Evolutionary conservation across 2,888 invertebrate species (phyloP), one percentile per base, ranked within the genome.

Genomic region (Lycocerus yunnanus): DNA sequence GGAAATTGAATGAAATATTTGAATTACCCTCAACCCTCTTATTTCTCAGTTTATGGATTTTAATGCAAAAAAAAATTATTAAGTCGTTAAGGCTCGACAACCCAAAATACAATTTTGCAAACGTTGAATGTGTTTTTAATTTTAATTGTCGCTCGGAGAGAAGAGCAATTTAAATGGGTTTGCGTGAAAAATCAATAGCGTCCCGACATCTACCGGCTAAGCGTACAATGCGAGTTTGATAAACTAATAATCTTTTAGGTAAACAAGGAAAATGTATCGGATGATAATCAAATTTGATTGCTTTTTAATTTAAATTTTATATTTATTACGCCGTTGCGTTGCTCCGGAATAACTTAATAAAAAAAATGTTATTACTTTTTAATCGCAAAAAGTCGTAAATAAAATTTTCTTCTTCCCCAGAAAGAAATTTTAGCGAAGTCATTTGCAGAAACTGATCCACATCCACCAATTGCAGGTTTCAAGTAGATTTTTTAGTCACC

Each of bases 151-250:
- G n/a, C 6, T 43, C n/a, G 43, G 43, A 0, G 43, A n/a, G 43
- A n/a, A n/a, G 1, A 2, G 43, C 43, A 43, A 43, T 43, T 43
- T 27, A 24, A 24, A 24, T 10, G 21, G n/a, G n/a, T n/a, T 43
- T 43, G 8, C n/a, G n/a, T 6, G 43, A n/a, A 21, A 63, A 20
- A 69, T 43, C 69, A 18, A 69, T 61, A n/a, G 3, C 10, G 69
- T 69, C 14, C 1, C 60, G 69, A 18, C 69, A 69, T 69, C 69
- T 69, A 63, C 6, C 69, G 69, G 63, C 5, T 16, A 61, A 21
- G 63, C 13, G 16, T 15, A 5, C 43, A 18, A 43, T 13, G 15
- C 10, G 0, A 0, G 15, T 16, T 4, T 4, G 60, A 60, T 69
- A 20, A 60, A 69, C 15, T 69, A 9, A 21, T 21, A 21, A 21